These are phyloP conservation scores for Acrobasis suavella DNA, from an alignment of 2,888 invertebrate species.

Conservation along the genomic window DNA sequence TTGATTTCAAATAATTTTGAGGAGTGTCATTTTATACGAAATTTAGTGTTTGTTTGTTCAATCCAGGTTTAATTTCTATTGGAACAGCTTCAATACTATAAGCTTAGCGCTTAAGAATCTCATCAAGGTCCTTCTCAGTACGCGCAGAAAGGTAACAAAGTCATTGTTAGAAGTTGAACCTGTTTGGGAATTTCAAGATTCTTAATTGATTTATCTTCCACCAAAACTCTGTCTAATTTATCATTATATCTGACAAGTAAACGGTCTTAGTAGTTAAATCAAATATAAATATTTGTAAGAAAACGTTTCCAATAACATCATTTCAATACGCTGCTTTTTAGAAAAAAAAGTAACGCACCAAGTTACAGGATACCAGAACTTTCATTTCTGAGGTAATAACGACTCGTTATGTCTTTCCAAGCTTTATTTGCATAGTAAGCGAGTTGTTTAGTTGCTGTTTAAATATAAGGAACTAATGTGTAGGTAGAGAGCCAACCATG, in stretches of 20 bases:
- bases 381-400: conserved; percentile 43
- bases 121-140: too few species aligned
- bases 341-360: conserved; percentile 20
- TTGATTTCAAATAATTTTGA: conserved; percentile 31
- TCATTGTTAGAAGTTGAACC: too few species aligned
- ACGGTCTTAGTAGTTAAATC: background rate
- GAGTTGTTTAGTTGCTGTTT: conserved; percentile 58
- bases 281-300: background rate
- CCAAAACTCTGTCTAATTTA: background rate
- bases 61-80: too few species aligned
- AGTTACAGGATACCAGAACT: conserved; percentile 42
- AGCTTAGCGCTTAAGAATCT: too few species aligned
- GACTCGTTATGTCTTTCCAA: conserved; percentile 43
- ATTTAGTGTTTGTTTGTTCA: too few species aligned
- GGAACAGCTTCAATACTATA: too few species aligned
- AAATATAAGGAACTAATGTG: conserved; percentile 57
- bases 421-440: conserved; percentile 64
- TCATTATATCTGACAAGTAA: background rate
- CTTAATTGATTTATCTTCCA: too few species aligned
- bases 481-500: conserved; percentile 51
- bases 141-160: too few species aligned
- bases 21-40: too few species aligned
- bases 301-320: too few species aligned
- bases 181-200: too few species aligned
- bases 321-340: too few species aligned